Percentiles rank a stretch among this genome's conserved stretches.
phyloP scores from a whole-genome alignment of 92 coral and sea anemone species.

The Blastomussa wellsi region DNA sequence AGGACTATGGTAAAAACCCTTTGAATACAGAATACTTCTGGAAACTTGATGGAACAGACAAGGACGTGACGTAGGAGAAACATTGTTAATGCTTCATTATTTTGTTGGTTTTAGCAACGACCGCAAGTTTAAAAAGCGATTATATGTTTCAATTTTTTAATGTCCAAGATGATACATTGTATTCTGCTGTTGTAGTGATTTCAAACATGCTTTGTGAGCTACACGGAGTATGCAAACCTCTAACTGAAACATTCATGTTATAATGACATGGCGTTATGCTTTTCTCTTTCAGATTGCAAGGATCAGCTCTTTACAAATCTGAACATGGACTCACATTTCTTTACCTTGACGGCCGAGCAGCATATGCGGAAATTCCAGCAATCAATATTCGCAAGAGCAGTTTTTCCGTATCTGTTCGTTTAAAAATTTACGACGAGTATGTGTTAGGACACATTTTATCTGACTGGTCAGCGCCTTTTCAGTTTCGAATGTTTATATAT shows the following conservation, averaged over 20 bases:
- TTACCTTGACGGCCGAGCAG: slow-evolving; percentile 48
- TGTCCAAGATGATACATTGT: too few species aligned
- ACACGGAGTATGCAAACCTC: too few species aligned
- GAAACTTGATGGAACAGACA: slow-evolving; percentile 68
- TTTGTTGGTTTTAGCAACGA: background rate
- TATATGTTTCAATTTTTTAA: too few species aligned
- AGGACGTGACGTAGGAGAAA: slow-evolving; percentile 32
- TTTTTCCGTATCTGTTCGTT: slow-evolving; percentile 49
- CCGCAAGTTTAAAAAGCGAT: too few species aligned
- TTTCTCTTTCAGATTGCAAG: slow-evolving; percentile 4
- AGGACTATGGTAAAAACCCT: slow-evolving; percentile 29
- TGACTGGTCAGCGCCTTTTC: slow-evolving; percentile 62
- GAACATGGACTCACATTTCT: slow-evolving; percentile 28
- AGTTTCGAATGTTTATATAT: slow-evolving; percentile 46
- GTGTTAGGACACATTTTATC: slow-evolving; percentile 42
- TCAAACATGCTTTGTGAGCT: too few species aligned
- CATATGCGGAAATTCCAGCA: slow-evolving; percentile 56
- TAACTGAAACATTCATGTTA: too few species aligned
- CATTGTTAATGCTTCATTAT: background rate
- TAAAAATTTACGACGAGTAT: slow-evolving; percentile 19
- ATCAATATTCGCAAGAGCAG: slow-evolving; percentile 40
- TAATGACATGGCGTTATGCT: background rate
- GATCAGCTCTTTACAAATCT: slow-evolving; percentile 22
- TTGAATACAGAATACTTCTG: slow-evolving; percentile 33
- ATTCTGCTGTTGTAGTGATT: too few species aligned